Evolutionary conservation across 2,113 vertebrate species (phyloP), one percentile per base, ranked within the genome.

Genomic region (Pterophyllum scalare): DNA sequence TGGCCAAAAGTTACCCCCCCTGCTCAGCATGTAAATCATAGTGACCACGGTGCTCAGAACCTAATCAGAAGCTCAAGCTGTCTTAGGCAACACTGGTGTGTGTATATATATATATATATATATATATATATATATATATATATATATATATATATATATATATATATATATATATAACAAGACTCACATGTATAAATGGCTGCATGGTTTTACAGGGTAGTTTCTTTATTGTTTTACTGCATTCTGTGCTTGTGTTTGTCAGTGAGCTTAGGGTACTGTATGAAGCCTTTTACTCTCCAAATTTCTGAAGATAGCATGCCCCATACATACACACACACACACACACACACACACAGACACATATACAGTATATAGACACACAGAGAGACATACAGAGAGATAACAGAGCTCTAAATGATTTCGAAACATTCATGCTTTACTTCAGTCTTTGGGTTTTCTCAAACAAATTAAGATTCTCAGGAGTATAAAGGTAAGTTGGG

Each of bases 1-100:
- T 79, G 40, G 15, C 1, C 33, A 77, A 58, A 92, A 84, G 80
- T 89, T 87, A 26, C 19, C 7, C 38, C 11, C 35, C 35, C 35
- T 77, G 22, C 4, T 31, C 5, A 61, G 12, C 10, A 33, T 62
- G 20, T 49, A 67, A 12, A 60, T 77, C 15, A 77, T 67, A n/a
- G 35, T 35, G 35, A 28, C 15, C 13, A 24, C 7, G 19, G 19
- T 46, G 8, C 7, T 76, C 0, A 5, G 43, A 76, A 56, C 22
- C 49, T 81, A 49, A 26, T 76, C 75, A 49, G n/a, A 2, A 19
- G 59, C 56, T 40, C 5, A 81, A 70, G n/a, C 64, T 81, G 83
- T 65, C 49, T 61, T 31, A 22, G 14, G n/a, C 33, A 70, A 22
- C 24, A 14, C n/a, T n/a, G n/a, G n/a, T n/a, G n/a, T n/a, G n/a